These are phyloP conservation scores for Danionella dracula DNA, from an alignment of 2,797 vertebrate genomes.

Conservation along the genomic window DNA sequence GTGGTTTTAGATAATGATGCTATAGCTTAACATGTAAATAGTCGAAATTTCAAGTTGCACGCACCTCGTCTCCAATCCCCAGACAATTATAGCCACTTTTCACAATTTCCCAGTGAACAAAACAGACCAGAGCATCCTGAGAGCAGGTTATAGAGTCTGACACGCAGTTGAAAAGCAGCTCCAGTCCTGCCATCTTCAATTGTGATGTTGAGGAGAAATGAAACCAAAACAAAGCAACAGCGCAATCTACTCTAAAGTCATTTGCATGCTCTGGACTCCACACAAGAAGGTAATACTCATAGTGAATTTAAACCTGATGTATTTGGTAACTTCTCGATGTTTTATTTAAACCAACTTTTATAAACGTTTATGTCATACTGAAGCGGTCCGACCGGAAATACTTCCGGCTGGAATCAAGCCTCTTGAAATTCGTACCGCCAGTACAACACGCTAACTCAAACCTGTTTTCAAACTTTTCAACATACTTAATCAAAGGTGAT, in stretches of 20 bases:
- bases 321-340: background rate
- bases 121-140: conserved; percentile 67
- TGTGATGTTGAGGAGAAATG: conserved; percentile 19
- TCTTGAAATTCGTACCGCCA: background rate
- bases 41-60: background rate
- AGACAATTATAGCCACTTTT: conserved; percentile 59
- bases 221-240: conserved; percentile 38
- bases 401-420: conserved; percentile 1
- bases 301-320: too few relatives aligned
- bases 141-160: conserved; percentile 49
- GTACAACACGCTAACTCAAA: too few relatives aligned
- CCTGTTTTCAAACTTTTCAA: too few relatives aligned
- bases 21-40: too few relatives aligned
- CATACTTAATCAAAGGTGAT: background rate
- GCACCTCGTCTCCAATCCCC: conserved; percentile 56
- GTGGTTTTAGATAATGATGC: too few relatives aligned
- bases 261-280: background rate
- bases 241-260: background rate
- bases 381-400: background rate
- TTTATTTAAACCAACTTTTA: background rate
- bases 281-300: too few relatives aligned
- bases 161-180: conserved; percentile 60
- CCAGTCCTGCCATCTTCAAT: conserved; percentile 65
- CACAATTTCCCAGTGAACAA: conserved; percentile 73
- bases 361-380: conserved; percentile 1